A percentile compares a stretch with the other conserved stretches of the same genome.
Conservation (phyloP, 2,797 vertebrate species). For the Pteropus rufus region DNA sequence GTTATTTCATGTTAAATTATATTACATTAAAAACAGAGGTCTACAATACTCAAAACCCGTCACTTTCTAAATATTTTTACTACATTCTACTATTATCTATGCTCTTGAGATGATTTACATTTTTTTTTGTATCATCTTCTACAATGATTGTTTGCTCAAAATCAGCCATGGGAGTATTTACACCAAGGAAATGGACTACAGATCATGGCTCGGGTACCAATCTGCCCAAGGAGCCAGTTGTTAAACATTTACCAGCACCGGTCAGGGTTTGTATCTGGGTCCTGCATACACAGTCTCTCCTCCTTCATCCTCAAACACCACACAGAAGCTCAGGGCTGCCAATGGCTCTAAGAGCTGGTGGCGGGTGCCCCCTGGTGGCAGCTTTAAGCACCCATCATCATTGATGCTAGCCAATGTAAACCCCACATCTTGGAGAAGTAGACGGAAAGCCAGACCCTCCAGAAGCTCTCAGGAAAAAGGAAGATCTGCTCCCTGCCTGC, state of each 20-base stretch:
- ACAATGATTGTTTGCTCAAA: background rate
- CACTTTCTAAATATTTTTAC: background rate
- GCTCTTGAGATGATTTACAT: background rate
- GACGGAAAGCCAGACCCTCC: background rate
- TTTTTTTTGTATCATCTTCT: rapidly evolving
- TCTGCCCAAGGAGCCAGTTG: background rate
- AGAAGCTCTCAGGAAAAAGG: background rate
- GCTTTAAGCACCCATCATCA: background rate
- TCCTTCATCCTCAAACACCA: background rate
- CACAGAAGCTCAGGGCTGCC: rapidly evolving
- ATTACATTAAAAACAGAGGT: background rate
- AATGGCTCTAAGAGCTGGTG: background rate
- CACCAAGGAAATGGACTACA: background rate
- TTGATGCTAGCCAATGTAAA: background rate
- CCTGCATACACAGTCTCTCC: rapidly evolving
- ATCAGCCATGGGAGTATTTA: rapidly evolving
- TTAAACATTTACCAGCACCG: background rate
- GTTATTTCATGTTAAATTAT: background rate
- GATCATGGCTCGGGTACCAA: background rate
- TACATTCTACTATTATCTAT: background rate
- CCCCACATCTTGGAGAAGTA: rapidly evolving
- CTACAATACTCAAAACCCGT: background rate
- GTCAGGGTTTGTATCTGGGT: rapidly evolving
- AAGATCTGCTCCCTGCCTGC: background rate
- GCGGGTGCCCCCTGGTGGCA: slow-evolving; percentile 49